Conservation (phyloP, 1,140 invertebrate species). For the Drosophila burlai region DNA sequence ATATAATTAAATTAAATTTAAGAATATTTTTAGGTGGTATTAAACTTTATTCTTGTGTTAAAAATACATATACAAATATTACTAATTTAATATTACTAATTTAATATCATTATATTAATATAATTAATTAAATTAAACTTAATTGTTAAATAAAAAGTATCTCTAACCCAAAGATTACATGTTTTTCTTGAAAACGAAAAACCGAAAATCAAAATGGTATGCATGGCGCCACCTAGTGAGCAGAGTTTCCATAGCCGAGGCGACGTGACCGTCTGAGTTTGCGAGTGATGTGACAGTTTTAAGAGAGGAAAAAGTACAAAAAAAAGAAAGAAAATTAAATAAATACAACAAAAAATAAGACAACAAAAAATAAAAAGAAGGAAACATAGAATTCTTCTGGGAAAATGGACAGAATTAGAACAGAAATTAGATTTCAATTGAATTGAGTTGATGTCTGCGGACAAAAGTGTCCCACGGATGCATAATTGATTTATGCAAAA, state of each 20-base stretch:
- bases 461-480: slow-evolving; percentile 62
- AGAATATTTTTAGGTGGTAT: neutral
- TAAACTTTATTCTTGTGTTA: neutral
- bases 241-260: slow-evolving; percentile 24
- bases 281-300: slow-evolving; percentile 7
- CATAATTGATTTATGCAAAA: slow-evolving; percentile 78
- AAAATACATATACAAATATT: neutral
- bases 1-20: neutral
- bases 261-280: slow-evolving; percentile 30
- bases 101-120: too few relatives aligned
- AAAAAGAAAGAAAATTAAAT: neutral
- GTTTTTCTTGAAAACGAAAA: neutral
- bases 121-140: neutral
- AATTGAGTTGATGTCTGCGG: slow-evolving; percentile 37
- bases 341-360: neutral
- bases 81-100: neutral
- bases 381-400: slow-evolving; percentile 20
- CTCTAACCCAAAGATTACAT: too few relatives aligned
- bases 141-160: neutral
- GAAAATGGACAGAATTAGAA: slow-evolving; percentile 53
- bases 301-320: neutral
- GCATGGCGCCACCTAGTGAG: slow-evolving; percentile 58
- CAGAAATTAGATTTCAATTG: slow-evolving; percentile 62
- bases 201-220: slow-evolving; percentile 32
- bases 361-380: neutral